phyloP scores from a whole-genome alignment of 2,888 invertebrate species.

The Neoscelio sp. region DNA sequence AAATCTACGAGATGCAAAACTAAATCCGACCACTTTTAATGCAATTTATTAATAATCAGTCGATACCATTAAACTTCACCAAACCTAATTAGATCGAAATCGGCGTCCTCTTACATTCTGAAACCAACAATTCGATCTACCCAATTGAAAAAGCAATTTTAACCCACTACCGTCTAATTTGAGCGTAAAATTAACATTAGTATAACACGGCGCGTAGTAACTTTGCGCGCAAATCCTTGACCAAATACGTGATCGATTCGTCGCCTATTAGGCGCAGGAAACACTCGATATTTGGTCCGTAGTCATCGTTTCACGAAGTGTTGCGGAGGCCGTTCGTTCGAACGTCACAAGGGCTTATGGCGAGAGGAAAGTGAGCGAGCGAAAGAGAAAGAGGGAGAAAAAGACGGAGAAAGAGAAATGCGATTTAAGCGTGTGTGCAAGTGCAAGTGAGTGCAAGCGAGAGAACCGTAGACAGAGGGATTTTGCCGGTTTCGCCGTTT shows the following conservation, averaged over 20 bases:
- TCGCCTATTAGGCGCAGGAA: conserved; percentile 55
- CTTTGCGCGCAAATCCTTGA: conserved; percentile 49
- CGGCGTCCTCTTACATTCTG: conserved; percentile 16
- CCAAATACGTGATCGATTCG: conserved; percentile 66
- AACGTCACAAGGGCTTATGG: conserved; percentile 15
- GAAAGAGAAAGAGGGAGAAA: conserved; percentile 29
- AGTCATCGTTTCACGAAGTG: conserved; percentile 5
- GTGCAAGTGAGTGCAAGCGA: conserved; percentile 71
- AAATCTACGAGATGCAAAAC: too few species aligned
- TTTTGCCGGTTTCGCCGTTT: conserved; percentile 74
- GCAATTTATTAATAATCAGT: too few species aligned
- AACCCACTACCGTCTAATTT: conserved; percentile 51
- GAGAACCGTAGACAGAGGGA: conserved; percentile 47
- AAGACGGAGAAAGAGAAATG: conserved; percentile 39
- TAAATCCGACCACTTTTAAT: too few species aligned
- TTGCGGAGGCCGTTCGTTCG: conserved; percentile 12
- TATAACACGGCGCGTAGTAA: conserved; percentile 21
- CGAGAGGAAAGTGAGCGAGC: conserved; percentile 5
- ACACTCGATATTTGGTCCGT: conserved; percentile 51
- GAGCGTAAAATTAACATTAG: conserved; percentile 56
- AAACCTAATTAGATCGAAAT: too few species aligned
- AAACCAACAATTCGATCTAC: conserved; percentile 37
- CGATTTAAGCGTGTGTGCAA: conserved; percentile 35
- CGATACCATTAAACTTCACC: too few species aligned
- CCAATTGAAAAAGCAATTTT: conserved; percentile 60